Conservation (phyloP, 2,113 vertebrate species). For the Myanophis thanlyinensis region DNA sequence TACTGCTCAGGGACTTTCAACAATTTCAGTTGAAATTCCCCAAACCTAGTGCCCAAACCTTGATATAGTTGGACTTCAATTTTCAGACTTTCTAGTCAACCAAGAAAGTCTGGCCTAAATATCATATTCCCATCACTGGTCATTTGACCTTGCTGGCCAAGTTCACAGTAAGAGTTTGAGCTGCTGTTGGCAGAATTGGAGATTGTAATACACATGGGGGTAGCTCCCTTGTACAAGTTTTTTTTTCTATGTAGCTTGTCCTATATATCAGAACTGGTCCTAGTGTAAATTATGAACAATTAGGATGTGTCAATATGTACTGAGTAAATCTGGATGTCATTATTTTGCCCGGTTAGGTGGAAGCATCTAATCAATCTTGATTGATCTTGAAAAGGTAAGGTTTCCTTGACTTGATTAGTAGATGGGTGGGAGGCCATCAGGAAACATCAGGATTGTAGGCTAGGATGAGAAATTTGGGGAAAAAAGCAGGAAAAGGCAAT, state of each 20-base stretch:
- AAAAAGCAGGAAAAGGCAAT: not conserved
- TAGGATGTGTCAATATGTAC: not conserved
- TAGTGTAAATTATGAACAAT: not conserved
- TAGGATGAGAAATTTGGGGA: not conserved
- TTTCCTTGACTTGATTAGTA: not conserved
- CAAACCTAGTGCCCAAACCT: not conserved
- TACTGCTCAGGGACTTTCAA: not conserved
- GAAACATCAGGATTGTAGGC: not conserved
- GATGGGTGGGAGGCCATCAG: not conserved
- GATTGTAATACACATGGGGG: not conserved
- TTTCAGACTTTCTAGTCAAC: not conserved
- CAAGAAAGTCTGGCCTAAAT: not conserved
- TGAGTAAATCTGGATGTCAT: not conserved
- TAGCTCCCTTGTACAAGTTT: not conserved
- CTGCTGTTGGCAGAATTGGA: not conserved
- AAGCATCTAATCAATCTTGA: not conserved
- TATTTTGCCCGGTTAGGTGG: not conserved
- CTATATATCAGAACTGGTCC: not conserved
- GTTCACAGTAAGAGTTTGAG: not conserved
- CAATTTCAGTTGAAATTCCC: not conserved
- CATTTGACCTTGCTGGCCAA: not conserved
- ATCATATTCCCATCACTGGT: not conserved
- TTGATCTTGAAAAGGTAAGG: not conserved
- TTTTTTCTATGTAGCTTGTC: not conserved
- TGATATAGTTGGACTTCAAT: not conserved